Conservation (phyloP, 2,113 vertebrate genomes). For the Bucco capensis region DNA sequence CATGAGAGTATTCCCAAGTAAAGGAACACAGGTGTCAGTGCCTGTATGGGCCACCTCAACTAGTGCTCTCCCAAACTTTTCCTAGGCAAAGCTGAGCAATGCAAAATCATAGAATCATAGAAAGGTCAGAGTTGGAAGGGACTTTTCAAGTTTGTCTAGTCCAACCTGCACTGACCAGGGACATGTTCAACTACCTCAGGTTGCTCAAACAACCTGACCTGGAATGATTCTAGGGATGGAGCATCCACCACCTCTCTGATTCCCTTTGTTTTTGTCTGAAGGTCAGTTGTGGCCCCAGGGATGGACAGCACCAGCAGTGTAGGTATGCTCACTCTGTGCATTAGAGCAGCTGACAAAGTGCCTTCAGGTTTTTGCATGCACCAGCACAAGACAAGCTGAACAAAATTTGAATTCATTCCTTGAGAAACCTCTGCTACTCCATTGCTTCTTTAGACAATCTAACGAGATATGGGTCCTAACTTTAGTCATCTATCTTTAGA, state of each 20-base stretch:
- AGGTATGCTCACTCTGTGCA: not conserved
- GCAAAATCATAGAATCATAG: no score
- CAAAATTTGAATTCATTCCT: not conserved
- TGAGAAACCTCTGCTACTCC: not conserved
- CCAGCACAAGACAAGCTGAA: not conserved
- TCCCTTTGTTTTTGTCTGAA: not conserved
- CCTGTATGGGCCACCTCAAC: not conserved
- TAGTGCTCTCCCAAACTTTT: not conserved
- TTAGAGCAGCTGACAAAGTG: not conserved
- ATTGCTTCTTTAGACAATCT: not conserved
- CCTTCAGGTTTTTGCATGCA: fast-evolving
- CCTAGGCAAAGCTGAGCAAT: not conserved
- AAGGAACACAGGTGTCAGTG: not conserved
- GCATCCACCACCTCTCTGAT: no score
- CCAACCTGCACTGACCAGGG: no score
- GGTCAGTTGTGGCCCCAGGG: not conserved
- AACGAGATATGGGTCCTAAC: not conserved
- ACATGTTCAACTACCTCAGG: no score
- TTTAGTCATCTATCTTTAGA: slow-evolving; percentile 14
- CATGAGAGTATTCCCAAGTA: fast-evolving
- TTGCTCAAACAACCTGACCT: no score
- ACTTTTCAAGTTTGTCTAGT: no score
- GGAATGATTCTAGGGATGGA: no score
- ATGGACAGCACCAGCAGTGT: not conserved
- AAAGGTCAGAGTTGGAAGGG: no score